Percentiles rank a stretch among this genome's conserved stretches.
Conservation (phyloP, 2,888 invertebrate genomes). For the Poecilobothrus nobilitatus region DNA sequence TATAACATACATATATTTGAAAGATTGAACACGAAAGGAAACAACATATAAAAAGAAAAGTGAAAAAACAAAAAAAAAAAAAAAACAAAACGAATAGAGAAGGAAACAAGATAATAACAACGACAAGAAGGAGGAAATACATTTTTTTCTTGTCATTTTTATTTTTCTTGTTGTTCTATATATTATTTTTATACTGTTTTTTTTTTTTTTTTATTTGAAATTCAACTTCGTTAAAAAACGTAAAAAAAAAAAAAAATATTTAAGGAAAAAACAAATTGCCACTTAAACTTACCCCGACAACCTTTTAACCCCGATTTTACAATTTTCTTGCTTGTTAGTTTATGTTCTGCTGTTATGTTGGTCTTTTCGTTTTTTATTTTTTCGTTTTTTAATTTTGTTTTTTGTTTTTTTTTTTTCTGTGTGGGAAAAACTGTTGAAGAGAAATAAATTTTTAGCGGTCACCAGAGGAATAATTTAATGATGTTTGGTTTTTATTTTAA, state of each 20-base stretch:
- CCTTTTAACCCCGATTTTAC: slow-evolving; percentile 19
- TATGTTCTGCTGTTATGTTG: slow-evolving; percentile 10
- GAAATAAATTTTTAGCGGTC: slow-evolving; percentile 4
- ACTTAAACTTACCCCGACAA: slow-evolving; percentile 21
- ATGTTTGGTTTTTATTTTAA: not conserved
- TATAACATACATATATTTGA: too few species aligned
- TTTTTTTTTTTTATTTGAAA: not conserved
- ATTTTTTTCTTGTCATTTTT: too few species aligned
- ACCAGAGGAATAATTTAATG: slow-evolving; percentile 4
- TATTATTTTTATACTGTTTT: too few species aligned
- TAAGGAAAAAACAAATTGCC: slow-evolving; percentile 17
- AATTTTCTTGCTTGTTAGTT: slow-evolving; percentile 16
- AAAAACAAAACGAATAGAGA: too few species aligned
- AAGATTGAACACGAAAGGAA: too few species aligned
- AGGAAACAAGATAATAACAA: not conserved
- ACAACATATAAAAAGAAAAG: too few species aligned
- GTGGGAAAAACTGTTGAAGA: not conserved
- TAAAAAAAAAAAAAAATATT: not conserved
- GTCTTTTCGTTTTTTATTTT: slow-evolving; percentile 8
- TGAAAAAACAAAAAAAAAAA: too few species aligned
- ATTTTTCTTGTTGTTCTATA: too few species aligned
- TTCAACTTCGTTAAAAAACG: not conserved
- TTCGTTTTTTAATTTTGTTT: slow-evolving; percentile 8
- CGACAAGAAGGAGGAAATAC: not conserved
- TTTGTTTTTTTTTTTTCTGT: slow-evolving; percentile 12